Conservation (phyloP, 2,797 vertebrate genomes). For the Silurus lanzhouensis region DNA sequence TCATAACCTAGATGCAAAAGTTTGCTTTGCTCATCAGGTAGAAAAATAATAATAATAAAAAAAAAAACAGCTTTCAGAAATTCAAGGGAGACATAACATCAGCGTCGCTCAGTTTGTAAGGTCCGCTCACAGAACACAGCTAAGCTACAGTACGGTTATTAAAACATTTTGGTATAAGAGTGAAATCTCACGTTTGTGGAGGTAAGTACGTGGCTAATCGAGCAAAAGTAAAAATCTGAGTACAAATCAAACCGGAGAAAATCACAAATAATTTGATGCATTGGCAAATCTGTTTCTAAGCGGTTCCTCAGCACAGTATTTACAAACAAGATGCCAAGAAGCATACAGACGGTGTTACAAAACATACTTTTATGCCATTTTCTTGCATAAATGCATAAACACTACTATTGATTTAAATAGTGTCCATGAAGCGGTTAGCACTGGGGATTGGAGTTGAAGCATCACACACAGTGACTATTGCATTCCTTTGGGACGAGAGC, state of each 20-base stretch:
- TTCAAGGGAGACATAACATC: constrained; percentile 66
- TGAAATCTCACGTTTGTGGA: constrained; percentile 25
- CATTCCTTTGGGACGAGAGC: constrained; percentile 21
- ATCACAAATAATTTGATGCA: constrained; percentile 18
- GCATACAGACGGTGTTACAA: constrained; percentile 27
- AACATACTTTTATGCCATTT: constrained; percentile 12
- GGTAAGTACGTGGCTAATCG: constrained; percentile 21
- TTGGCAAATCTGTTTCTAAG: constrained; percentile 43
- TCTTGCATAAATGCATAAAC: constrained; percentile 43
- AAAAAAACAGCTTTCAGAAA: constrained; percentile 73
- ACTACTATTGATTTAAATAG: constrained; percentile 4
- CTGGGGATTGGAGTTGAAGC: neutral
- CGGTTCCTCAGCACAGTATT: constrained; percentile 12
- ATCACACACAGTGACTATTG: constrained; percentile 19
- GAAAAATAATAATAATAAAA: constrained; percentile 68
- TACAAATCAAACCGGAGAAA: constrained; percentile 8
- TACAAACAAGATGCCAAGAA: constrained; percentile 27
- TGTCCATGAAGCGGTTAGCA: neutral
- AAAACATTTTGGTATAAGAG: constrained; percentile 31
- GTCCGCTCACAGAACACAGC: constrained; percentile 64
- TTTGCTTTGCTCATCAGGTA: constrained; percentile 72
- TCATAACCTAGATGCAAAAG: constrained; percentile 80
- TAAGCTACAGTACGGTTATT: constrained; percentile 29
- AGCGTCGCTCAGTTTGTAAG: constrained; percentile 58
- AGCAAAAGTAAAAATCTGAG: constrained; percentile 4